Evolutionary conservation across 2,797 vertebrate genomes (phyloP), one percentile per base, ranked within the genome.

Genomic region (Sebastes minor): DNA sequence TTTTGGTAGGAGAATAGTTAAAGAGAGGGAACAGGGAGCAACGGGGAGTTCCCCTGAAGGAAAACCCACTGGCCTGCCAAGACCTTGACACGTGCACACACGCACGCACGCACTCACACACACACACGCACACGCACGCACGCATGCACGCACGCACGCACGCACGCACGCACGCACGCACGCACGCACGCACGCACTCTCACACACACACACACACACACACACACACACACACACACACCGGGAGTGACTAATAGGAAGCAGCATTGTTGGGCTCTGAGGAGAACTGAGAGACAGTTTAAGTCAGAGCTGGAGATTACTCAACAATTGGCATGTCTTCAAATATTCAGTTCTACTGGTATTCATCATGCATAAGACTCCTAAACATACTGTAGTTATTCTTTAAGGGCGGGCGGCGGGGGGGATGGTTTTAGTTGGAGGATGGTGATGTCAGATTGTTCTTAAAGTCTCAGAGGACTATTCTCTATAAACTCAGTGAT

Each of bases 11-110:
- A 64, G 18, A 70, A 49, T 6, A 59, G 35, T 67, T 62, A 55
- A 46, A 62, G 30, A 76, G 27, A 71, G n/a, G 16, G 12, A 3
- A 14, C 8, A 20, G 8, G 32, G 59, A 25, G 22, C 13, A 42
- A 30, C 12, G 33, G 60, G 69, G 69, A 72, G 33, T 70, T 86
- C 71, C 73, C 68, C 63, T 11, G 20, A 75, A 57, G 88, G 76
- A 89, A 89, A 89, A 84, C 76, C 75, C 59, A 20, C 28, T 52
- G 4, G 27, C 46, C 62, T 78, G 77, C 82, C 84, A 86, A 83
- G 42, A 80, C 53, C 33, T 49, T 57, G 52, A 65, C 27, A 74
- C n/a, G 5, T 27, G 57, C 32, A 67, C 49, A 49, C 35, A 28
- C 61, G 27, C 27, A n/a, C n/a, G n/a, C n/a, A n/a, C n/a, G n/a